Conservation (phyloP, 2,797 vertebrate genomes). For the Malurus splendens region DNA sequence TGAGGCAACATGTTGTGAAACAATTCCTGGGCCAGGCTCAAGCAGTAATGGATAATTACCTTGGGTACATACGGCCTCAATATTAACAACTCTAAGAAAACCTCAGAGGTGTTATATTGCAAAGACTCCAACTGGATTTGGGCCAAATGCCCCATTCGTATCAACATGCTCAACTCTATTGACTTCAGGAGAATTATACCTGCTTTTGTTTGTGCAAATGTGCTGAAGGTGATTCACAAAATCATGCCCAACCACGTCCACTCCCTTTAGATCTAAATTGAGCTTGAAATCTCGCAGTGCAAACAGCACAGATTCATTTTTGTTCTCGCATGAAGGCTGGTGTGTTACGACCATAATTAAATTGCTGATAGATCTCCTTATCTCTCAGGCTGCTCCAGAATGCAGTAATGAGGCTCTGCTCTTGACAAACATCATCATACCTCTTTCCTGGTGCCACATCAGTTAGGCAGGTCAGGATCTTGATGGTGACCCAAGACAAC, state of each 20-base stretch:
- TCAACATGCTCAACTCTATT: not conserved
- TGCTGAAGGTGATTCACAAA: not conserved
- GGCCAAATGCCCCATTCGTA: not conserved
- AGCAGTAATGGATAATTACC: constrained; percentile 24
- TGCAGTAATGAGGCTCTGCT: not conserved
- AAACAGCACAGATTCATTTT: not conserved
- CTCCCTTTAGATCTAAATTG: not conserved
- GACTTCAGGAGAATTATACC: not conserved
- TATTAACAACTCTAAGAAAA: not conserved
- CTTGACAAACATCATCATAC: not conserved
- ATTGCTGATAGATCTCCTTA: not conserved
- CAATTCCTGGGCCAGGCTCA: constrained; percentile 8
- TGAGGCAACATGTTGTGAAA: constrained; percentile 4
- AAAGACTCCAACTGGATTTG: not conserved
- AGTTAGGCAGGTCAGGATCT: not conserved
- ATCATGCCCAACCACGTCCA: not conserved
- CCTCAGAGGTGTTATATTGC: not conserved
- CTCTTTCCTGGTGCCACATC: not conserved
- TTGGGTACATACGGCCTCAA: not conserved
- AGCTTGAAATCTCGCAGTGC: not conserved
- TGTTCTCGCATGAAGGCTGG: not conserved
- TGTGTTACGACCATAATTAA: not conserved
- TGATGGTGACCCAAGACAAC: constrained; percentile 34
- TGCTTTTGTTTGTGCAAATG: not conserved
- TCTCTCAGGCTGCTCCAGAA: not conserved